Evolutionary conservation across 2,113 vertebrate genomes (phyloP).

Genomic region (Nymphicus hollandicus): DNA sequence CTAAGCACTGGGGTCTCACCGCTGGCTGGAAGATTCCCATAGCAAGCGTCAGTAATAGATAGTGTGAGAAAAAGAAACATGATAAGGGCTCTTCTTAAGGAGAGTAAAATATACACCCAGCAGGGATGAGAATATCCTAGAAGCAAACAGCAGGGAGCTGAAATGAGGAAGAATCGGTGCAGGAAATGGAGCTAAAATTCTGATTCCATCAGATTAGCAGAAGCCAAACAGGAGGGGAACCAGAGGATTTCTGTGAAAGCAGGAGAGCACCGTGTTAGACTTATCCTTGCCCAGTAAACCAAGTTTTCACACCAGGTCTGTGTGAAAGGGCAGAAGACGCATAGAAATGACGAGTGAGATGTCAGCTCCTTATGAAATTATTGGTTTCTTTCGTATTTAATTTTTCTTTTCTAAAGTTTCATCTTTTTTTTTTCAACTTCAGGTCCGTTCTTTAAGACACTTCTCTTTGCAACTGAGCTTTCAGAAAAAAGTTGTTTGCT

Average conservation of each 20-base stretch:
- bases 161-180: constrained; percentile 17
- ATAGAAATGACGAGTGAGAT: neutral
- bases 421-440: neutral
- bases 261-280: neutral
- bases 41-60: constrained; percentile 21
- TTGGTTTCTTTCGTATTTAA: neutral
- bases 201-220: constrained; percentile 39
- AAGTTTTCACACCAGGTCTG: neutral
- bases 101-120: constrained; percentile 52
- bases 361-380: neutral
- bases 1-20: neutral
- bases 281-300: neutral
- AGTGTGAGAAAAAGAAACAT: constrained; percentile 64
- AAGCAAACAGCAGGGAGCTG: constrained; percentile 52
- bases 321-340: neutral
- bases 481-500: neutral
- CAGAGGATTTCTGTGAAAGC: neutral
- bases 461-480: neutral
- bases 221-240: neutral
- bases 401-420: neutral
- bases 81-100: constrained; percentile 36
- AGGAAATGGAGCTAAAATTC: constrained; percentile 45
- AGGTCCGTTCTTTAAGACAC: neutral
- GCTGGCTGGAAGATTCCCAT: constrained; percentile 24
- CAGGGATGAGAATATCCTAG: constrained; percentile 60